Percentiles rank a stretch among this genome's conserved stretches.
Evolutionary conservation across 1,140 invertebrate species (phyloP).

Genomic region (Eriocheir sinensis): DNA sequence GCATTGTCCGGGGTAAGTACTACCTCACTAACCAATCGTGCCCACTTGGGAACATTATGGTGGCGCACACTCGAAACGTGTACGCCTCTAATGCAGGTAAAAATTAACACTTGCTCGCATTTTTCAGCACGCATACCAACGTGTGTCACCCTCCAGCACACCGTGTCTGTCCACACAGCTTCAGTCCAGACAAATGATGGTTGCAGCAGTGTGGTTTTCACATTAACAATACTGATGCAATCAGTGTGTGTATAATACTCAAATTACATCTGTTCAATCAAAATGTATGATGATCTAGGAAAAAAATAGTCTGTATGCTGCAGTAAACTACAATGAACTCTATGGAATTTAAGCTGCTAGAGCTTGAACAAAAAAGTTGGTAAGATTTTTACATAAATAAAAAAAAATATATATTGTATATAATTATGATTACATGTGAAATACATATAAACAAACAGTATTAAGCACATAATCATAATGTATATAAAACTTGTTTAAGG

Average conservation of each 20-base stretch:
- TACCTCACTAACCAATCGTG: neutral
- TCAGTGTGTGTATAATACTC: neutral
- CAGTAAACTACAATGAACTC: neutral
- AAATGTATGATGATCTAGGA: neutral
- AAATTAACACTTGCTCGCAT: neutral
- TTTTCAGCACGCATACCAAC: too few species aligned
- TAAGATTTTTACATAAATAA: slow-evolving; percentile 16
- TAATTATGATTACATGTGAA: neutral
- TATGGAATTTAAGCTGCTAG: neutral
- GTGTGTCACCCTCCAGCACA: too few species aligned
- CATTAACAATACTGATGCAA: neutral
- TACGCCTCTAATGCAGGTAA: neutral
- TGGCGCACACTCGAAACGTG: too few species aligned
- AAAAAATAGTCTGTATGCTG: neutral
- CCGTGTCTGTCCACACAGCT: neutral
- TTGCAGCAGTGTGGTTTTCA: neutral
- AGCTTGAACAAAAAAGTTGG: neutral
- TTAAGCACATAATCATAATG: neutral
- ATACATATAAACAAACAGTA: neutral
- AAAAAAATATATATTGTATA: neutral
- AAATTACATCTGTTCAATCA: neutral
- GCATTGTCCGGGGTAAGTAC: neutral
- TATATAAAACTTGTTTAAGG: neutral
- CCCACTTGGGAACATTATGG: neutral
- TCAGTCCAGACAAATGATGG: neutral